Evolutionary conservation across 2,113 vertebrate genomes (phyloP).

Genomic region (Shinisaurus crocodilurus): DNA sequence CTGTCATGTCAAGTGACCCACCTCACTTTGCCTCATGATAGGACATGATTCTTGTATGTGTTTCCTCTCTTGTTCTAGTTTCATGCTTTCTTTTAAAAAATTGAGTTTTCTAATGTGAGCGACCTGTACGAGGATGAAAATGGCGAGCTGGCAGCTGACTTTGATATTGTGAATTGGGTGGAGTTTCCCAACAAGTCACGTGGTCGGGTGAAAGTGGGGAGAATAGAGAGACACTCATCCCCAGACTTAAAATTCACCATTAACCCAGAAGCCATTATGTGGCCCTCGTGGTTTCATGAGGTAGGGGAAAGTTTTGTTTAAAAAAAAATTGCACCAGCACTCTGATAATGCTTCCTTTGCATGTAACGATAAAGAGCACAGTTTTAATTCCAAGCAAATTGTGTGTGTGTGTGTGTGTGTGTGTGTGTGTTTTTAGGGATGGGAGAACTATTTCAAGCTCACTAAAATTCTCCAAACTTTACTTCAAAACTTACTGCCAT

Average conservation of each 20-base stretch:
- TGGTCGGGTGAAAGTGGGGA: background rate
- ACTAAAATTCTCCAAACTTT: too few species aligned
- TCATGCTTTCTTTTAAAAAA: background rate
- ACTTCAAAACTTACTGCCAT: too few species aligned
- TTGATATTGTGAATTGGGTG: background rate
- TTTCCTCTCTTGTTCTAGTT: background rate
- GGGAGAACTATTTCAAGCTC: too few species aligned
- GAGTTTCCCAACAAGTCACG: background rate
- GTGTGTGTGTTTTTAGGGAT: too few species aligned
- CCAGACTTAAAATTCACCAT: background rate
- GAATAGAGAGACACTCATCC: background rate
- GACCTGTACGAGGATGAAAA: background rate
- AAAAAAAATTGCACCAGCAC: too few species aligned
- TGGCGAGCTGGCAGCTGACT: background rate
- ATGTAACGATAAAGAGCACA: too few species aligned
- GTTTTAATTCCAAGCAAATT: too few species aligned
- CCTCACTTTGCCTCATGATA: too few species aligned
- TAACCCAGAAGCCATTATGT: background rate
- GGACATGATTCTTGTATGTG: background rate
- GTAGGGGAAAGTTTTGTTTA: too few species aligned
- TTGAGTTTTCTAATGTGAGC: background rate
- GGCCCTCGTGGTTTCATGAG: background rate
- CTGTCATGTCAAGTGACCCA: too few species aligned
- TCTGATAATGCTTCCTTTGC: too few species aligned
- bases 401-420: too few species aligned